phyloP scores from a whole-genome alignment of 2,113 vertebrate genomes.

The Acrocephalus arundinaceus region DNA sequence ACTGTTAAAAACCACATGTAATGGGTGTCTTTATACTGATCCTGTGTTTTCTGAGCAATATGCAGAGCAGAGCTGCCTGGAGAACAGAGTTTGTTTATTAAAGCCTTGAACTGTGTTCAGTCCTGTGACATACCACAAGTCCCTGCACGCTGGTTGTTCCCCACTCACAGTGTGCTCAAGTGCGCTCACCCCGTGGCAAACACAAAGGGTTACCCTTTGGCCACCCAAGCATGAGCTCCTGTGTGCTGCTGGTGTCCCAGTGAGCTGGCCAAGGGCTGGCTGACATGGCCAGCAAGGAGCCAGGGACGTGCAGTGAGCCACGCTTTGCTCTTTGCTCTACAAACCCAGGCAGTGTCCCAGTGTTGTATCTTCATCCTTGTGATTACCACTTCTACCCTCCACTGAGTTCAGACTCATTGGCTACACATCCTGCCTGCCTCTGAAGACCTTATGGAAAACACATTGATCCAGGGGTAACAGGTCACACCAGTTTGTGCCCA shows the following conservation, averaged over 20 bases:
- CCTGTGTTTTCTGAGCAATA: background rate
- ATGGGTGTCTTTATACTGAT: fast-evolving
- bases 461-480: fast-evolving
- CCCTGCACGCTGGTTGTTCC: background rate
- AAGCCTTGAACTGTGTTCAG: background rate
- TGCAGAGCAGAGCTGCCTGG: fast-evolving
- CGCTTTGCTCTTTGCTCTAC: background rate
- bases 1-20: background rate
- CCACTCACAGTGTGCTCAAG: background rate
- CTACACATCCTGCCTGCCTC: background rate
- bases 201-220: background rate
- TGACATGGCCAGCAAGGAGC: background rate
- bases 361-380: fast-evolving
- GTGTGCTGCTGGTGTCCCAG: background rate
- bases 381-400: background rate
- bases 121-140: background rate
- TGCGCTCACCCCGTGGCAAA: background rate
- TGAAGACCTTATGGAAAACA: background rate
- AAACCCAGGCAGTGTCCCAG: background rate
- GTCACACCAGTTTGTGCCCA: background rate
- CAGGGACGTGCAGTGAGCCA: fast-evolving
- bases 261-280: background rate
- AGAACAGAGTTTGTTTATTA: background rate
- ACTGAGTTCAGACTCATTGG: background rate
- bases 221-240: background rate